Percentiles rank a stretch among this genome's conserved stretches.
phyloP scores from a whole-genome alignment of 2,888 invertebrate genomes.

The Eutolmus rufibarbis region DNA sequence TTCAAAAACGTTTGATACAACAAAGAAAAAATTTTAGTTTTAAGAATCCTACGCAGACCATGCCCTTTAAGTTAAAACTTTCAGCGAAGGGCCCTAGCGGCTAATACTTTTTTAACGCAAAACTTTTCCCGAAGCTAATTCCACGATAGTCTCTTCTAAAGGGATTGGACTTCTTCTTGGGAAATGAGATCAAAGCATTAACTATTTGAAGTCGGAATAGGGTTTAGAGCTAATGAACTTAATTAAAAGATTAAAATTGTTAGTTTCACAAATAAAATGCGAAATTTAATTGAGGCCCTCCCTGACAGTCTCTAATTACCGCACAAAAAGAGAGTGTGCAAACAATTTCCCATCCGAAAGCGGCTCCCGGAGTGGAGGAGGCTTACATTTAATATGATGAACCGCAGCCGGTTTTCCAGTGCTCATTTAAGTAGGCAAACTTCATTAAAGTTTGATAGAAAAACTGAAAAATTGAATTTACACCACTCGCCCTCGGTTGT shows the following conservation, averaged over 20 bases:
- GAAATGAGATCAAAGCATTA: neutral
- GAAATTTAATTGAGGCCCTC: neutral
- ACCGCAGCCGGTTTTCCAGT: neutral
- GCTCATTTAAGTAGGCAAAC: slow-evolving; percentile 13
- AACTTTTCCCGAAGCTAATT: neutral
- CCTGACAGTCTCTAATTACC: neutral
- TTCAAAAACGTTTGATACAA: neutral
- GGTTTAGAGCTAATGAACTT: neutral
- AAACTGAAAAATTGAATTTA: slow-evolving; percentile 21
- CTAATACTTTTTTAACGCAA: neutral
- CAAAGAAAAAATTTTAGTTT: neutral
- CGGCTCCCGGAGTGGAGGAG: neutral
- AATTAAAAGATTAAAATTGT: neutral
- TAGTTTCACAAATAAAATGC: neutral
- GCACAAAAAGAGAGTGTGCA: neutral
- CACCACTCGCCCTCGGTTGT: neutral
- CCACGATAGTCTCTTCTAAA: neutral
- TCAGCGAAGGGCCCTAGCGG: neutral
- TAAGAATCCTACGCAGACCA: neutral
- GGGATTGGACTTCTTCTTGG: neutral
- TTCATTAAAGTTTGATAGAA: slow-evolving; percentile 1
- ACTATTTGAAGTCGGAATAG: neutral
- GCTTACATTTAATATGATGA: neutral
- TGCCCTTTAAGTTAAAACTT: neutral
- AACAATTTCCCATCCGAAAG: neutral